Conservation (phyloP, 2,113 vertebrate genomes). For the Coreoperca whiteheadi region DNA sequence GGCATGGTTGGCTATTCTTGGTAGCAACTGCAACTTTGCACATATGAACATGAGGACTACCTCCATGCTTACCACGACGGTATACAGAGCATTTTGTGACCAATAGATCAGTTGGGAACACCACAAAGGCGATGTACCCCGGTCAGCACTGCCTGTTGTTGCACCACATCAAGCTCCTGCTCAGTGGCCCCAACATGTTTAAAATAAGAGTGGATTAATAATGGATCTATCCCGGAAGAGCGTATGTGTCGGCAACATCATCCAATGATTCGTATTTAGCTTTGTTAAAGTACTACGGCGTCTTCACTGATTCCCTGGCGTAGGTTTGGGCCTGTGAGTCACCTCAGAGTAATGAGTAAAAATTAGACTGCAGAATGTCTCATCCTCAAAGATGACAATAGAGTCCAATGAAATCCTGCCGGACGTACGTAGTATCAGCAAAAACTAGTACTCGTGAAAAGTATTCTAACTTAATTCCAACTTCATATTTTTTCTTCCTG, state of each 20-base stretch:
- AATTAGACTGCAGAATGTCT: neutral
- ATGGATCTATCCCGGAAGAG: slow-evolving; percentile 9
- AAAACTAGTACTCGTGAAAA: neutral
- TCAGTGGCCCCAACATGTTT: slow-evolving; percentile 13
- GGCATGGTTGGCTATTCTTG: neutral
- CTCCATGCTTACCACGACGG: neutral
- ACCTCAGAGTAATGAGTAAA: neutral
- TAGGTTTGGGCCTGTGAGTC: slow-evolving; percentile 1
- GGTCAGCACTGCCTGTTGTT: neutral
- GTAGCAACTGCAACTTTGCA: neutral
- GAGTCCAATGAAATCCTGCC: neutral
- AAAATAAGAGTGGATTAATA: slow-evolving; percentile 33
- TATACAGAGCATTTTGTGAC: neutral
- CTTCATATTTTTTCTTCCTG: neutral
- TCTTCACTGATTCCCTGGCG: slow-evolving; percentile 4
- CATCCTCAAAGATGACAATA: neutral
- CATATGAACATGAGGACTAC: neutral
- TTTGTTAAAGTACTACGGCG: neutral
- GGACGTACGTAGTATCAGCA: neutral
- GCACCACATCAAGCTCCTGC: neutral
- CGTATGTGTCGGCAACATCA: neutral
- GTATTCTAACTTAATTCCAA: no score
- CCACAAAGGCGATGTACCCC: neutral
- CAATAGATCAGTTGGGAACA: neutral
- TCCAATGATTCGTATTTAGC: slow-evolving; percentile 15